Conservation (phyloP, 2,797 vertebrate species). For the Sardinella longiceps region DNA sequence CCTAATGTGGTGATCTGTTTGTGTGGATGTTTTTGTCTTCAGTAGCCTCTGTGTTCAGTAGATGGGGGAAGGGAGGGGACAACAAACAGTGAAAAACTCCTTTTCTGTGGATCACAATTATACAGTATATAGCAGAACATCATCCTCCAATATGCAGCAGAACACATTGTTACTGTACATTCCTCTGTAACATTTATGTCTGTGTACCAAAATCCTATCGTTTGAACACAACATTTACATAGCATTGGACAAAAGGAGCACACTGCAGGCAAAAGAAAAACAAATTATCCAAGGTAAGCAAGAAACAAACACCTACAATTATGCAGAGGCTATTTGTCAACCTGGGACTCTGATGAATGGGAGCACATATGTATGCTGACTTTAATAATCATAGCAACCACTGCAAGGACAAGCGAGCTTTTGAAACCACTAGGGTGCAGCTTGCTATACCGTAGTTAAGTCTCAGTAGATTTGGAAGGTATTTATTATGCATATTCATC, state of each 20-base stretch:
- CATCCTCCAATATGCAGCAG: not conserved
- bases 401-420: not conserved
- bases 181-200: not conserved
- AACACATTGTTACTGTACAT: not conserved
- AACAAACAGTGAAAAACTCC: not conserved
- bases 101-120: not conserved
- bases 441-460: too few species aligned
- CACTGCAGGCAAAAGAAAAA: not conserved
- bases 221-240: not conserved
- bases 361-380: not conserved
- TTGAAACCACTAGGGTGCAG: too few species aligned
- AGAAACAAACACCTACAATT: not conserved
- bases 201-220: not conserved
- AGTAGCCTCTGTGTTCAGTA: not conserved
- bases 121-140: not conserved
- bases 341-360: not conserved
- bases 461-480: too few species aligned
- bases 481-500: too few species aligned
- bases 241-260: not conserved
- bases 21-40: not conserved
- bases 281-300: not conserved
- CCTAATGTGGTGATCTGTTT: not conserved
- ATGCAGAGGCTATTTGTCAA: slow-evolving; percentile 17
- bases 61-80: not conserved
- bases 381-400: not conserved